Conservation (phyloP, 2,113 vertebrate species). For the Ophiodon elongatus region DNA sequence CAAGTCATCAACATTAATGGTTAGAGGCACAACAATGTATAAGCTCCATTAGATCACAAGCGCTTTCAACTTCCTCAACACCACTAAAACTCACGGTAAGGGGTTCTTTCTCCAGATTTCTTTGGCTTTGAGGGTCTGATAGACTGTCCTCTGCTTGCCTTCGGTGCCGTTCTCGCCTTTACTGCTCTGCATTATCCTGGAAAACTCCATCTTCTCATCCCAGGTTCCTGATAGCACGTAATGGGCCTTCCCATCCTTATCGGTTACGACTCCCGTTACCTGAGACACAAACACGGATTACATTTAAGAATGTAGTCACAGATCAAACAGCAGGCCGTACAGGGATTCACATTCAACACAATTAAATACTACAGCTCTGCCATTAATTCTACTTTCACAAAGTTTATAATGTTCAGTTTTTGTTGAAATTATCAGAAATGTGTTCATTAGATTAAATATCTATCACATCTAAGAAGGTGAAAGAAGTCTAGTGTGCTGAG, state of each 20-base stretch:
- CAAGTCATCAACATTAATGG: not conserved
- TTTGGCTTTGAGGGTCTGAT: slow-evolving; percentile 88
- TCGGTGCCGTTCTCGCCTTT: slow-evolving; percentile 90
- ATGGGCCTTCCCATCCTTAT: slow-evolving; percentile 91
- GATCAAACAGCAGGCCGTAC: too few relatives aligned
- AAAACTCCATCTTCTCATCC: slow-evolving; percentile 98
- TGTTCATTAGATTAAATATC: not conserved
- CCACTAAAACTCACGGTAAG: slow-evolving; percentile 88
- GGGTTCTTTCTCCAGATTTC: slow-evolving; percentile 96
- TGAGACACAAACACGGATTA: slow-evolving; percentile 62
- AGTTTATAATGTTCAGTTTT: not conserved
- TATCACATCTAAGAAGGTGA: not conserved
- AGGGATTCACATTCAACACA: not conserved
- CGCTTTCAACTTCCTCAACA: not conserved
- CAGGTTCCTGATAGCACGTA: slow-evolving; percentile 94
- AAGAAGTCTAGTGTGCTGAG: not conserved
- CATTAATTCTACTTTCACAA: not conserved
- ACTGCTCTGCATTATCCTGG: slow-evolving; percentile 85
- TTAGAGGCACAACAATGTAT: not conserved
- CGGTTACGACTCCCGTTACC: slow-evolving; percentile 95
- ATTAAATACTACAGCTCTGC: not conserved
- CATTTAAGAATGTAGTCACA: not conserved
- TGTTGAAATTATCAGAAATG: not conserved
- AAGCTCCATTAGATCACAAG: not conserved
- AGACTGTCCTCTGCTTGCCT: slow-evolving; percentile 87